Evolutionary conservation across 1,140 invertebrate species (phyloP).

Genomic region (Nephila pilipes): DNA sequence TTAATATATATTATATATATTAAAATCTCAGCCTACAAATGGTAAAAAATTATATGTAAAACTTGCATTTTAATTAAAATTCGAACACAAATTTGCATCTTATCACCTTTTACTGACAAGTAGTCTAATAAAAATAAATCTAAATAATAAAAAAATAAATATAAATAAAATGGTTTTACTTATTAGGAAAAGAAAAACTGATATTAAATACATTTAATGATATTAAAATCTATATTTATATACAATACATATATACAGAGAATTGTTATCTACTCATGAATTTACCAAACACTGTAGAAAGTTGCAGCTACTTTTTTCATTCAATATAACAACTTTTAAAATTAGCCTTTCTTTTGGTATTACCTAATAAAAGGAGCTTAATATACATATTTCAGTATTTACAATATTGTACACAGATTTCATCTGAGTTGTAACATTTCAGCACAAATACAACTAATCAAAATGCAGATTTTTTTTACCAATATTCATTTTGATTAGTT

Average conservation of each 20-base stretch:
- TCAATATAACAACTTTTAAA: neutral
- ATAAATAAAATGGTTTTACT: neutral
- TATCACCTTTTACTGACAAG: neutral
- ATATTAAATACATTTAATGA: neutral
- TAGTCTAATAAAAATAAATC: neutral
- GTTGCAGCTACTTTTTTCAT: slow-evolving; percentile 18
- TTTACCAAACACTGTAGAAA: slow-evolving; percentile 23
- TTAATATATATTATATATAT: too few relatives aligned
- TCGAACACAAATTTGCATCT: too few relatives aligned
- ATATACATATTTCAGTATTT: neutral
- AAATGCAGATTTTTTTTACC: neutral
- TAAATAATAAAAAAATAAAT: slow-evolving; percentile 6
- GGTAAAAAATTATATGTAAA: neutral
- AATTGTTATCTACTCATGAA: neutral
- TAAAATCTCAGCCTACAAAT: slow-evolving; percentile 5
- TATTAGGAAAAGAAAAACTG: neutral
- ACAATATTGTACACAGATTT: slow-evolving; percentile 5
- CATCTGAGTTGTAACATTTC: neutral
- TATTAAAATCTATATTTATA: slow-evolving; percentile 40
- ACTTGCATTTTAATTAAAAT: neutral
- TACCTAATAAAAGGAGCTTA: neutral
- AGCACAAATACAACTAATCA: neutral
- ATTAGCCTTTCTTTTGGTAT: neutral
- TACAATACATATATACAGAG: slow-evolving; percentile 17
- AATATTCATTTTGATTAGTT: too few relatives aligned